Conservation (phyloP, 2,797 vertebrate species). For the Hippopotamyrus pictus region DNA sequence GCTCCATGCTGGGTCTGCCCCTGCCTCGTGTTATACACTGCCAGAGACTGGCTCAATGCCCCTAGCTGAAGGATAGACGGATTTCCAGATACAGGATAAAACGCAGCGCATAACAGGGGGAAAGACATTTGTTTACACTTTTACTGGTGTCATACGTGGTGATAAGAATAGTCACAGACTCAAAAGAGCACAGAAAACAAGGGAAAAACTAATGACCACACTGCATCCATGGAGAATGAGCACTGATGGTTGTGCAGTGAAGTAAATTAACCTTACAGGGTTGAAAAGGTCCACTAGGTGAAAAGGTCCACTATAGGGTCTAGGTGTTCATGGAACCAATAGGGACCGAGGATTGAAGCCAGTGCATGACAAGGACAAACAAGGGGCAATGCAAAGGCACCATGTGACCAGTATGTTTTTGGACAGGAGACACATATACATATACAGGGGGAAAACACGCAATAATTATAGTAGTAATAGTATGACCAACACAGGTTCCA, state of each 20-base stretch:
- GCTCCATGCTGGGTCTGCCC: not conserved
- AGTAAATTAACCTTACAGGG: not conserved
- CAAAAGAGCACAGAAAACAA: not conserved
- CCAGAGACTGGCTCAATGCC: not conserved
- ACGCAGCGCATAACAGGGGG: not conserved
- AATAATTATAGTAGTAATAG: not conserved
- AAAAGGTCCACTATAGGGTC: not conserved
- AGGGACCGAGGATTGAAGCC: not conserved
- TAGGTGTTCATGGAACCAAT: not conserved
- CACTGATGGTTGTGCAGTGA: not conserved
- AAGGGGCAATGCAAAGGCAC: not conserved
- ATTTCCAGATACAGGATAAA: not conserved
- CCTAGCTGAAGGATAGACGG: not conserved
- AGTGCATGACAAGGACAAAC: not conserved
- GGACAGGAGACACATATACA: not conserved
- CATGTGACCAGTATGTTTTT: not conserved
- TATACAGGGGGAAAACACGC: not conserved
- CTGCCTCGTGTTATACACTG: not conserved
- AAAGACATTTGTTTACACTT: not conserved
- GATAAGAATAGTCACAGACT: not conserved
- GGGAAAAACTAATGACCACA: not conserved
- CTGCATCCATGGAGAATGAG: not conserved
- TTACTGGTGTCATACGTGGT: not conserved
- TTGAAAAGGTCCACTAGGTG: not conserved
- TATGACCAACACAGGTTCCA: not conserved